Evolutionary conservation across 2,797 vertebrate species (phyloP).

Genomic region (Numenius phaeopus): DNA sequence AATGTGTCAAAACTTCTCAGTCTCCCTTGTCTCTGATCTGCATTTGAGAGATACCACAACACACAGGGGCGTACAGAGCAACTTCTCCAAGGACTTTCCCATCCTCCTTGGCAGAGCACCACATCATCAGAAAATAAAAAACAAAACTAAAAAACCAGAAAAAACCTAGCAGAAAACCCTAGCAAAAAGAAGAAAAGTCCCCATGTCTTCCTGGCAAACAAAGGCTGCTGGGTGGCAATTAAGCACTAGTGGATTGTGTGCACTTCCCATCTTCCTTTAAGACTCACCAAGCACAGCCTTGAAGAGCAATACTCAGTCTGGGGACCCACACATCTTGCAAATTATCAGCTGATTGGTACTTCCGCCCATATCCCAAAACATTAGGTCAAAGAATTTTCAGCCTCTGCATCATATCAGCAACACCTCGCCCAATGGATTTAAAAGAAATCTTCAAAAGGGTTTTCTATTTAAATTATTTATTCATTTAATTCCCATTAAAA

Average conservation of each 20-base stretch:
- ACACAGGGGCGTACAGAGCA: neutral
- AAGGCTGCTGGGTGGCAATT: neutral
- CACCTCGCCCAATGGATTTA: neutral
- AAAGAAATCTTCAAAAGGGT: neutral
- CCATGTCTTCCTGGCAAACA: neutral
- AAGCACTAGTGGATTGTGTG: neutral
- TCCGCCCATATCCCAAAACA: neutral
- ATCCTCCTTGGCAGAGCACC: neutral
- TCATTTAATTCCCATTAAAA: conserved; percentile 12
- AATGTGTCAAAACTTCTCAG: neutral
- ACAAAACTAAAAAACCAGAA: no score
- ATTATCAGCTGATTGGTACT: neutral
- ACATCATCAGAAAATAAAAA: neutral
- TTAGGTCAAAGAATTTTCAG: neutral
- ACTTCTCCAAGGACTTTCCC: neutral
- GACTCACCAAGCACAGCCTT: neutral
- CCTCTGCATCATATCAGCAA: neutral
- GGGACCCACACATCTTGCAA: neutral
- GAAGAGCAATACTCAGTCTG: neutral
- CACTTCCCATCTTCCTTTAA: neutral
- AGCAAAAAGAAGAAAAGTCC: neutral
- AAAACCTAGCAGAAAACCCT: neutral
- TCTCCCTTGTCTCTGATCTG: neutral
- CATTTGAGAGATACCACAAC: neutral
- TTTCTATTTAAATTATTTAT: conserved; percentile 25